Base-by-base conservation (phyloP, 2,113 vertebrate species). In the Corythornis cristatus region DNA sequence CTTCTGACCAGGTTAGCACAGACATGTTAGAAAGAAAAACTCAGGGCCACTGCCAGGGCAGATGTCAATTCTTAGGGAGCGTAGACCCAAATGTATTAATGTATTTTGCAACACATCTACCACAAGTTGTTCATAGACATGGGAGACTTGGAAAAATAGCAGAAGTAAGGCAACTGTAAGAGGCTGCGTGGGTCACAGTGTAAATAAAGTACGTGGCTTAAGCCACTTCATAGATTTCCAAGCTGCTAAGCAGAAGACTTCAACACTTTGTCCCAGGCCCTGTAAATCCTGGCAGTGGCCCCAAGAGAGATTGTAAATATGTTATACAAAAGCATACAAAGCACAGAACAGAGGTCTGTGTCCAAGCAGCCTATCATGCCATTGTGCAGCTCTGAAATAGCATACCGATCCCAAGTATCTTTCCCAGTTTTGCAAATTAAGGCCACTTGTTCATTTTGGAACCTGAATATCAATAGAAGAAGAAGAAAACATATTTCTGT, bases 361-460 rank as follows among this genome's bases (percentile, higher is more conserved):
- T 75, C 89, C 83, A 88, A 93, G 93, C 84, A 96, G 85, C 68
- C 90, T 93, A 71, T 92, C 89, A 88, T 94, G 93, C 92, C 77
- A 77, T 51, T 71, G 90, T 92, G 89, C 64, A 71, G 86, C 80
- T 90, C 71, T 67, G 84, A 90, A 92, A 81, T 83, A 77, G 94
- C 98, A 97, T 98, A 98, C 98, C 98, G 96, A 97, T 98, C 98
- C 97, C 98, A 97, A 90, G 98, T 98, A 96, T 96, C 98, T 97
- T 97, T 98, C 89, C 98, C 98, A 94, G 97, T 98, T 98, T 98
- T 98, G 95, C 97, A 97, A 95, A 98, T 97, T 95, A 98, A 94
- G 95, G 98, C 97, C 90, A 98, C 97, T 95, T 98, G 98, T 89
- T 98, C 98, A 88, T 92, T 98, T 97, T 98, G 98, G 96, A 98